Percentiles rank a stretch among this genome's conserved stretches.
These are phyloP conservation scores for Lasioglossum lativentre DNA, from an alignment of 2,888 invertebrate species.

Conservation along the genomic window DNA sequence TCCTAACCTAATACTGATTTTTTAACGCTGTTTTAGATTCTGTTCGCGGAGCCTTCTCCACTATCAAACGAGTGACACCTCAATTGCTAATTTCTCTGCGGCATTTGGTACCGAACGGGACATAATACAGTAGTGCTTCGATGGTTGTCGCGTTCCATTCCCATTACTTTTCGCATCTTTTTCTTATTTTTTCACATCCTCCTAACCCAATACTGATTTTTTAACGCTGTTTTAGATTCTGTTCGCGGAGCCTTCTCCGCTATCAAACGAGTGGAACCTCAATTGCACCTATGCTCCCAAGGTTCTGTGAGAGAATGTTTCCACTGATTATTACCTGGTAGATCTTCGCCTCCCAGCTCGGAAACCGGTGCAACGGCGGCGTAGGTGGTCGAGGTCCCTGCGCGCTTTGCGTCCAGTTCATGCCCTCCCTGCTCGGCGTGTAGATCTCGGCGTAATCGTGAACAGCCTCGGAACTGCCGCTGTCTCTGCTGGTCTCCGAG, in stretches of 20 bases:
- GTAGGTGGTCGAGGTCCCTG: conserved; percentile 90
- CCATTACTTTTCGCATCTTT: too few relatives aligned
- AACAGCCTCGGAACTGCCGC: conserved; percentile 86
- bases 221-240: not conserved
- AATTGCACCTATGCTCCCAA: not conserved
- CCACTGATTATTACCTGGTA: conserved; percentile 89
- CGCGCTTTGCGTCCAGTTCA: conserved; percentile 85
- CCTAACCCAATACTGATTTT: too few relatives aligned
- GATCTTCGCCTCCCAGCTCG: conserved; percentile 98
- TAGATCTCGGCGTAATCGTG: conserved; percentile 98
- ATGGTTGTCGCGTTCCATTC: not conserved
- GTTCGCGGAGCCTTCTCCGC: not conserved
- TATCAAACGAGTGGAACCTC: not conserved
- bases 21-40: not conserved
- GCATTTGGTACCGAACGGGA: not conserved
- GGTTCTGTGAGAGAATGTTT: not conserved
- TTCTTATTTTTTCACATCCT: not conserved
- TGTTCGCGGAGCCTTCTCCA: not conserved
- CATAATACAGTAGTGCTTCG: not conserved
- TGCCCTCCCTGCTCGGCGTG: conserved; percentile 93
- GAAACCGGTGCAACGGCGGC: conserved; percentile 95
- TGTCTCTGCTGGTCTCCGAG: conserved; percentile 79
- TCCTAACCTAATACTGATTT: too few relatives aligned
- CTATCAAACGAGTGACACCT: not conserved
- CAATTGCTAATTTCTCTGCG: not conserved